Base-by-base conservation (phyloP, 2,888 invertebrate species). In the Eudasyphora cyanicolor region DNA sequence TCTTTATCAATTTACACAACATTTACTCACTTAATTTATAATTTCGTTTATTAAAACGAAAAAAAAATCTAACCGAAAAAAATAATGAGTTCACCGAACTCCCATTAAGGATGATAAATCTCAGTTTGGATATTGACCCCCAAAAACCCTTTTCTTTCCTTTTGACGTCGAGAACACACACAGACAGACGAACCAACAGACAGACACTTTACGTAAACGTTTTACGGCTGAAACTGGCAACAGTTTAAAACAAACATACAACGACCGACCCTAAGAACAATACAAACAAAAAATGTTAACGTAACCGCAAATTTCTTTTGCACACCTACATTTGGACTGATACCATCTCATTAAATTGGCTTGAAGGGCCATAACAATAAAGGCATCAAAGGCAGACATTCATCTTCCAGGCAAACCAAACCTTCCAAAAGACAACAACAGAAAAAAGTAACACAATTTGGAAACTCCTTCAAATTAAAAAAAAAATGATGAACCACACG, bases 261-360 rank as follows among this genome's bases (percentile, higher is more conserved):
- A n/a, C n/a, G n/a, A n/a, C n/a, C n/a, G n/a, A n/a, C n/a, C n/a
- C n/a, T 38, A n/a, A 38, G 5, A 24, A 54, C 32, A 12, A 51
- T 7, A 54, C 32, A 14, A 21, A 60, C 17, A 64, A 21, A 38
- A 14, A 76, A 57, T 29, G 67, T 60, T 74, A 73, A 76, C 51
- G 38, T 54, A 80, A 83, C 83, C 80, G 69, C 80, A 83, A 80
- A 83, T 80, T 83, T 83, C 70, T 70, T 80, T 83, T 80, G 75
- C 80, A 83, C 83, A 83, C 80, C 83, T 83, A 83, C 83, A 83
- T 75, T 79, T 60, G 67, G 73, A 42, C 73, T 54, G 79, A 82
- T 82, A 80, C 70, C 54, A 80, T 80, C 80, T 78, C 83, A 80
- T 80, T 75, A 75, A 80, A 83, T 77, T 83, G 64, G 54, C 83